Conservation (phyloP, 2,888 invertebrate genomes). For the Euphydryas editha region DNA sequence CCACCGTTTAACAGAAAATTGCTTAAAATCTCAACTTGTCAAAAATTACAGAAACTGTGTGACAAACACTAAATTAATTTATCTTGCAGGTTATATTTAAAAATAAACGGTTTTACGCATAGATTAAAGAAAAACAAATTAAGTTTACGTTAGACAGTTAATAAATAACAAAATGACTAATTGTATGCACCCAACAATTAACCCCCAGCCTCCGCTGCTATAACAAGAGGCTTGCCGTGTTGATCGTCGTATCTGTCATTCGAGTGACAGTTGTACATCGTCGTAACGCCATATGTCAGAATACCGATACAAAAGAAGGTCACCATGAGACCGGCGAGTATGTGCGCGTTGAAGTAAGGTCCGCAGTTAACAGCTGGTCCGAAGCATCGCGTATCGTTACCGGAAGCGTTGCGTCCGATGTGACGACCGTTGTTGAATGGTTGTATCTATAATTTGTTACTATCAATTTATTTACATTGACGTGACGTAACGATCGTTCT, state of each 20-base stretch:
- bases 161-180: too few relatives aligned
- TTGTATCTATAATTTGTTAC: conserved; percentile 38
- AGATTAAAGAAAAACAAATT: too few relatives aligned
- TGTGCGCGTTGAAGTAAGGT: conserved; percentile 55
- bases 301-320: conserved; percentile 47
- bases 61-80: too few relatives aligned
- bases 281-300: conserved; percentile 48
- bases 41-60: too few relatives aligned
- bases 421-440: conserved; percentile 26
- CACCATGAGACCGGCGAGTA: conserved; percentile 53
- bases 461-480: neutral
- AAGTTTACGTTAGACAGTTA: too few relatives aligned
- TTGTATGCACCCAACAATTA: neutral
- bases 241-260: conserved; percentile 61
- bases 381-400: conserved; percentile 41
- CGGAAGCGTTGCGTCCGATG: neutral
- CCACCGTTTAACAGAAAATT: too few relatives aligned
- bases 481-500: too few relatives aligned
- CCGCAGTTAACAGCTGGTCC: conserved; percentile 55
- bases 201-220: conserved; percentile 32
- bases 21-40: too few relatives aligned
- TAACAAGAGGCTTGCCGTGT: conserved; percentile 48
- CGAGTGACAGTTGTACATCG: conserved; percentile 47
- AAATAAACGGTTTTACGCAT: too few relatives aligned
- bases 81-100: too few relatives aligned